phyloP scores from a whole-genome alignment of 2,113 vertebrate species.

The Ptychochromis oligacanthus region DNA sequence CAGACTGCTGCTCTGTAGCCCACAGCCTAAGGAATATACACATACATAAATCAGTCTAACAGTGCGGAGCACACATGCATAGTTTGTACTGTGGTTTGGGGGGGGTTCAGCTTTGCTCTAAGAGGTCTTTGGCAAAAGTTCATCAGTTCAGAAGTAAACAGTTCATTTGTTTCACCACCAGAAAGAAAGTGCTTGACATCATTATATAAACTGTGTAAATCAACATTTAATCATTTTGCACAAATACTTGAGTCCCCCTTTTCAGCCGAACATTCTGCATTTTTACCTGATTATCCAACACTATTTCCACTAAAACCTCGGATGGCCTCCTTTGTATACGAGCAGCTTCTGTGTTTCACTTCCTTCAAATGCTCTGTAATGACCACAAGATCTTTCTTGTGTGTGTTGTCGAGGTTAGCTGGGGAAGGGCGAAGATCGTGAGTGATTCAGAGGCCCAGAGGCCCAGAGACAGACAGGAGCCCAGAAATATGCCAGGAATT shows the following conservation, averaged over 20 bases:
- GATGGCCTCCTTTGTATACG: background rate
- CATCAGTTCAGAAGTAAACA: background rate
- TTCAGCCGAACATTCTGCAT: background rate
- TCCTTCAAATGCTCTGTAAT: background rate
- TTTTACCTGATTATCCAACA: fast-evolving
- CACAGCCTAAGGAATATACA: background rate
- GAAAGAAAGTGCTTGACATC: background rate
- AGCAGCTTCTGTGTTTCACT: background rate
- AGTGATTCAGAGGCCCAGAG: constrained; percentile 14
- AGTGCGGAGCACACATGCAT: background rate
- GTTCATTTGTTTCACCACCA: background rate
- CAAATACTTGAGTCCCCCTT: background rate
- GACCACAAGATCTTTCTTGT: background rate
- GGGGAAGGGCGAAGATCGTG: background rate
- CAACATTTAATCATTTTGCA: background rate
- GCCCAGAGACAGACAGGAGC: constrained; percentile 24
- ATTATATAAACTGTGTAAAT: background rate
- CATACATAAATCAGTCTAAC: background rate
- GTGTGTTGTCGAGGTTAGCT: background rate
- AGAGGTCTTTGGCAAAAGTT: background rate
- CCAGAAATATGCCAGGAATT: constrained; percentile 48
- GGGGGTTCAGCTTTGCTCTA: background rate
- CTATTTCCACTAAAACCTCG: background rate
- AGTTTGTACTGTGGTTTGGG: background rate
- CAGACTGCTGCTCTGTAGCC: background rate